These are phyloP conservation scores for Crotalus viridis DNA, from an alignment of 2,113 vertebrate species.

Conservation along the genomic window DNA sequence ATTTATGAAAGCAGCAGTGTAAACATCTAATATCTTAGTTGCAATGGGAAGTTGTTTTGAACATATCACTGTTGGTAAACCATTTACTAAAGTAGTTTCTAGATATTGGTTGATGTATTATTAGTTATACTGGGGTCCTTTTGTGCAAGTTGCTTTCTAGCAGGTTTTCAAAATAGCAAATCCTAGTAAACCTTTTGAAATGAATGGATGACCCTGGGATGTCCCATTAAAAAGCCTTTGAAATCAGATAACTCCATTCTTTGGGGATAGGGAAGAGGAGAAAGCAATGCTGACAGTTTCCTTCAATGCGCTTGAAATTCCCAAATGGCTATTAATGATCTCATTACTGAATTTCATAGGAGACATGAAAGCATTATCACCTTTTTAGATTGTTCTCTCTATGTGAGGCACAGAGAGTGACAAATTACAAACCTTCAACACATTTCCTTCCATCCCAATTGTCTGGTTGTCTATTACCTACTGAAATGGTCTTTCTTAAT, in stretches of 20 bases:
- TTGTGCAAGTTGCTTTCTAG: neutral
- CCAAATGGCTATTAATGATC: neutral
- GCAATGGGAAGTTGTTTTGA: neutral
- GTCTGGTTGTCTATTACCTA: neutral
- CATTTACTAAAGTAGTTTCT: neutral
- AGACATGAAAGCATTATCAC: constrained; percentile 1
- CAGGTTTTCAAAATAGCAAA: neutral
- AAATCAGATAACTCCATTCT: neutral
- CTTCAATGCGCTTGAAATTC: neutral
- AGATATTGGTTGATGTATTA: neutral
- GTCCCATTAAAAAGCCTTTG: neutral
- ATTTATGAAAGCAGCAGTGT: neutral
- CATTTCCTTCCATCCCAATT: neutral
- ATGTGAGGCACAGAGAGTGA: neutral
- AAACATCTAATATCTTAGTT: neutral
- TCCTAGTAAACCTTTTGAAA: neutral
- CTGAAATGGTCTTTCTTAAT: neutral
- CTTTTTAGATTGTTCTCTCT: constrained; percentile 5
- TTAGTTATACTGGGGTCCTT: neutral
- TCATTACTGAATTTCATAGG: constrained; percentile 11
- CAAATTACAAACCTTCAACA: neutral
- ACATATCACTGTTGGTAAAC: neutral
- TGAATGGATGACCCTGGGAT: neutral
- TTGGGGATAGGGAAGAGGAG: neutral
- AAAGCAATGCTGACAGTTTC: neutral